These are phyloP conservation scores for Astyanax mexicanus DNA, from an alignment of 2,797 vertebrate genomes.

Conservation along the genomic window DNA sequence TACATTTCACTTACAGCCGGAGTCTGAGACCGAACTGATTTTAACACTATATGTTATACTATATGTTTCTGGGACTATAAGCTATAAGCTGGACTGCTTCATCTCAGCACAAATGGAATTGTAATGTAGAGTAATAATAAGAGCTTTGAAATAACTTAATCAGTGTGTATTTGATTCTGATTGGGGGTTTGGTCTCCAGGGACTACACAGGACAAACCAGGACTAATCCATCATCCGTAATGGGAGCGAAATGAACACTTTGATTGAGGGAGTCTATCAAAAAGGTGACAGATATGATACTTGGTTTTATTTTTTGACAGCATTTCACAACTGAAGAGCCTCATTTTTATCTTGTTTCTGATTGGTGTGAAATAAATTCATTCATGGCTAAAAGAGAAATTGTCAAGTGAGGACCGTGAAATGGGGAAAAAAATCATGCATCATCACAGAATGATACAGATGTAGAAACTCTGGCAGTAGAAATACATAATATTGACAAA, in stretches of 20 bases:
- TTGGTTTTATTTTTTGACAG: constrained; percentile 45
- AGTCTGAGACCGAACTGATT: neutral
- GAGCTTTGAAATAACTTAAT: constrained; percentile 37
- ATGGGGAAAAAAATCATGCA: neutral
- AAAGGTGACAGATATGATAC: constrained; percentile 37
- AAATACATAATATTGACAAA: too few species aligned
- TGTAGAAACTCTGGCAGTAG: too few species aligned
- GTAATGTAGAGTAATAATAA: constrained; percentile 39
- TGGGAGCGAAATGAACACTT: constrained; percentile 20
- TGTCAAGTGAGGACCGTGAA: neutral
- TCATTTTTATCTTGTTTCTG: constrained; percentile 14
- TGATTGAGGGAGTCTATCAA: constrained; percentile 27
- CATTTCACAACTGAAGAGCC: constrained; percentile 38
- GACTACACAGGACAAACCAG: neutral
- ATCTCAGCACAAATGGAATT: constrained; percentile 20
- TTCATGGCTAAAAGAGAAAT: constrained; percentile 22
- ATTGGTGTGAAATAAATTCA: constrained; percentile 42
- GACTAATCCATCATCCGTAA: constrained; percentile 14
- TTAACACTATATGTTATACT: neutral
- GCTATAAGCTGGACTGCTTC: neutral
- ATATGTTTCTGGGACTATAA: neutral
- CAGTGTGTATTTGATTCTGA: constrained; percentile 45
- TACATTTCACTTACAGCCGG: neutral
- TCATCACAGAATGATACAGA: too few species aligned
- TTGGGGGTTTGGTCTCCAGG: constrained; percentile 23